These are phyloP conservation scores for Operophtera brumata DNA, from an alignment of 2,888 invertebrate species.

Conservation along the genomic window DNA sequence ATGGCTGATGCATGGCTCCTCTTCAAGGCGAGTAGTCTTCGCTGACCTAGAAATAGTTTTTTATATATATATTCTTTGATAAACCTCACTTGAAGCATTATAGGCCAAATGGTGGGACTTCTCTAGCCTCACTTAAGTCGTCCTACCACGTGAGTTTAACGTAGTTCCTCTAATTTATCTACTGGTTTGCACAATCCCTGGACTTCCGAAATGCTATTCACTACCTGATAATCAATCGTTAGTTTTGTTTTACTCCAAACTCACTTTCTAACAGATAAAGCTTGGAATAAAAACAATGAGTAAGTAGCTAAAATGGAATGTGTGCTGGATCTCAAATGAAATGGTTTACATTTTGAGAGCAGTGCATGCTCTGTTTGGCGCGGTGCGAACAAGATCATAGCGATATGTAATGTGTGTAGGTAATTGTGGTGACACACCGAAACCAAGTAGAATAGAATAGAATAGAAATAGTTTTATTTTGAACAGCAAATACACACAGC, in stretches of 20 bases:
- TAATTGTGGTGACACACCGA: constrained; percentile 15
- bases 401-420: constrained; percentile 13
- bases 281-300: constrained; percentile 29
- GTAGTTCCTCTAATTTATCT: no score
- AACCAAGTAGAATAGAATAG: no score
- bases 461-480: no score
- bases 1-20: no score
- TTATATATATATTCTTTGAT: no score
- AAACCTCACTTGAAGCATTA: no score
- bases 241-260: constrained; percentile 14
- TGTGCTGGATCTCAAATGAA: constrained; percentile 31
- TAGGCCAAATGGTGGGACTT: no score
- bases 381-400: constrained; percentile 20
- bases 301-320: constrained; percentile 15
- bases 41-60: no score
- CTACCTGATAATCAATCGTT: constrained; percentile 7
- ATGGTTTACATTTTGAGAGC: constrained; percentile 33
- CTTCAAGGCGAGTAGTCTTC: no score
- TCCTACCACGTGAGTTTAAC: no score
- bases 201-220: constrained; percentile 9
- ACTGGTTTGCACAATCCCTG: constrained; percentile 1
- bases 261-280: constrained; percentile 19
- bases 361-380: constrained; percentile 31
- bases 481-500: no score
- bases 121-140: no score